phyloP scores from a whole-genome alignment of 2,888 invertebrate species.

The Harmothoe impar region DNA sequence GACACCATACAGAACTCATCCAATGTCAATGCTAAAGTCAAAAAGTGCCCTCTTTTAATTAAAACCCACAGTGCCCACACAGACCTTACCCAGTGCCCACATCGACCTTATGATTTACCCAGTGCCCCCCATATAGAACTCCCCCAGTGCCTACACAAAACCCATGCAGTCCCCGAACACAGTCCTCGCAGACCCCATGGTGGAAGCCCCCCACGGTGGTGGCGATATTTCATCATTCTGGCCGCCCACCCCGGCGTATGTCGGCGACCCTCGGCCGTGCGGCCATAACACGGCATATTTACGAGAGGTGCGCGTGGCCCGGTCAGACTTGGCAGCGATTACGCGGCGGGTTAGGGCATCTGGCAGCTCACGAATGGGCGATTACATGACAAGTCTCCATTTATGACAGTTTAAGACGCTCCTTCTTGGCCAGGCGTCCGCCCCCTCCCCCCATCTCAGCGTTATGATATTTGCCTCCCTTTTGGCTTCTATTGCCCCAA shows the following conservation, averaged over 20 bases:
- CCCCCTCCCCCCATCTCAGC: neutral
- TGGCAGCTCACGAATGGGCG: constrained; percentile 40
- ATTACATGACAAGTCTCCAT: constrained; percentile 55
- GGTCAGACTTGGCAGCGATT: constrained; percentile 35
- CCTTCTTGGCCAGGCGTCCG: constrained; percentile 2
- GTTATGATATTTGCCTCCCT: constrained; percentile 51
- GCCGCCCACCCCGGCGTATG: neutral
- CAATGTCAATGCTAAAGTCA: too few species aligned
- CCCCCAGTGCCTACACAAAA: too few species aligned
- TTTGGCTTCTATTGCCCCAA: constrained; percentile 30
- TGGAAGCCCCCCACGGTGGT: neutral
- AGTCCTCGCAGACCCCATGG: too few species aligned
- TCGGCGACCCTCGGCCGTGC: constrained; percentile 29
- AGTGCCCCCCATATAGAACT: too few species aligned
- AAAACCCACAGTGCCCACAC: too few species aligned
- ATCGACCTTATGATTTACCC: too few species aligned
- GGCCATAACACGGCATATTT: constrained; percentile 16
- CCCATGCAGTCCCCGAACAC: too few species aligned
- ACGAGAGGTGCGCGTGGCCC: constrained; percentile 35
- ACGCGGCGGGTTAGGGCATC: constrained; percentile 38
- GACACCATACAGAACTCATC: too few species aligned
- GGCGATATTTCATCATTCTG: constrained; percentile 38
- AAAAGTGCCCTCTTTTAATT: too few species aligned
- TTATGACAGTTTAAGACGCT: constrained; percentile 45
- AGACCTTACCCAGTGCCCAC: too few species aligned